phyloP scores from a whole-genome alignment of 2,888 invertebrate species.

The Microplitis deprimator region DNA sequence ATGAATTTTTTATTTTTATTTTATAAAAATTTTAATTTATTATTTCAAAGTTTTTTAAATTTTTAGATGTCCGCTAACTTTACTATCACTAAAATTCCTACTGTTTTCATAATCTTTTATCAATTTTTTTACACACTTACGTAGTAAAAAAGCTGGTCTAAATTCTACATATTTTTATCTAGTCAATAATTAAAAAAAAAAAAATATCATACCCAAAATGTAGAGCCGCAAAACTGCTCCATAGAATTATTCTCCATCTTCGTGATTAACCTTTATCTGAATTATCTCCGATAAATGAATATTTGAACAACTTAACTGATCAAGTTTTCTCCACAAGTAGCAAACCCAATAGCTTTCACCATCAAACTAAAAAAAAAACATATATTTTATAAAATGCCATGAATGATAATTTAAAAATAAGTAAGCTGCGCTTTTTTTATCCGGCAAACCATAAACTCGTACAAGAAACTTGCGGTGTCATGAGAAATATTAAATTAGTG shows the following conservation, averaged over 20 bases:
- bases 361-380: not conserved
- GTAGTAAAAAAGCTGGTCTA: too few relatives aligned
- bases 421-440: not conserved
- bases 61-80: too few relatives aligned
- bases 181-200: not conserved
- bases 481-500: not conserved
- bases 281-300: not conserved
- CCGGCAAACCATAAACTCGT: not conserved
- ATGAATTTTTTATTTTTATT: too few relatives aligned
- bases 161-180: not conserved
- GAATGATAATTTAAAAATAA: not conserved
- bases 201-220: slow-evolving; percentile 82
- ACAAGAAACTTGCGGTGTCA: not conserved
- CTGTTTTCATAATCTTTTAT: too few relatives aligned
- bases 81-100: too few relatives aligned
- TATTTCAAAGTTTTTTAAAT: too few relatives aligned
- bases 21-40: too few relatives aligned
- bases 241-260: slow-evolving; percentile 76
- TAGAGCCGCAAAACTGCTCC: slow-evolving; percentile 84
- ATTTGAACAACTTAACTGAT: not conserved
- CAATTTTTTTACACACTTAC: too few relatives aligned
- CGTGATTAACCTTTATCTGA: slow-evolving; percentile 42
- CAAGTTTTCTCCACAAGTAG: not conserved
- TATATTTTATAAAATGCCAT: not conserved
- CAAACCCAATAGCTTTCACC: not conserved